Evolutionary conservation across 1,140 invertebrate genomes (phyloP), one percentile per base, ranked within the genome.

Genomic region (Eumaeus atala): DNA sequence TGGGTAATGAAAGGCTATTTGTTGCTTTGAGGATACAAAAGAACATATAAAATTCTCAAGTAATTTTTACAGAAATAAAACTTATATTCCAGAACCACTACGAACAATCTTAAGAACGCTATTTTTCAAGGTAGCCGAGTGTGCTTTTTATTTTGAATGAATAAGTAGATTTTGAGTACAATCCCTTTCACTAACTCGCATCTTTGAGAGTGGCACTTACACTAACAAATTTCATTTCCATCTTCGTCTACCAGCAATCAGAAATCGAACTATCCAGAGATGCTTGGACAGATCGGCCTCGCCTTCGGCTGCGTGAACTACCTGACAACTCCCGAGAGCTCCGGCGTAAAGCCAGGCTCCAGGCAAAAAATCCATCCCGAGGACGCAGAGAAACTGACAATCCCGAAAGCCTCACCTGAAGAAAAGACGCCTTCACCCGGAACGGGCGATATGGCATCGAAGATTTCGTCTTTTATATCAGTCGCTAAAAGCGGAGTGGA

Each of bases 291-390:
- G 56, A 88, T 88, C 62, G 85, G 87, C 10, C 63, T 88, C 8
- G 85, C 87, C 1, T 87, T 88, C 70, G 87, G 87, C 34, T 88
- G 85, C 70, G 86, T 88, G 50, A 88, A 88, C 62, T 87, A 88
- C 61, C 56, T 88, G 16, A 73, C 85, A 9, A 80, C 79, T 11
- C 77, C 77, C 6, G 70, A 69, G 28, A 63, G 56, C 16, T 66
- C 58, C 14, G 56, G 44, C 12, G n/a, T 47, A 4, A 76, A 67
- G 33, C 51, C 72, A 0, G 75, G 64, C 5, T 78, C 77, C 8
- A 56, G 78, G 9, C 81, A 84, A 51, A 77, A 77, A 52, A 74
- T 88, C 4, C 83, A 87, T 40, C 87, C 84, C 0, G 84, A 86
- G 49, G 74, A 72, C 47, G 64, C 72, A 0, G 80, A 85, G 51